Evolutionary conservation across 2,797 vertebrate genomes (phyloP), one percentile per base, ranked within the genome.

Genomic region (Glyptemys insculpta): DNA sequence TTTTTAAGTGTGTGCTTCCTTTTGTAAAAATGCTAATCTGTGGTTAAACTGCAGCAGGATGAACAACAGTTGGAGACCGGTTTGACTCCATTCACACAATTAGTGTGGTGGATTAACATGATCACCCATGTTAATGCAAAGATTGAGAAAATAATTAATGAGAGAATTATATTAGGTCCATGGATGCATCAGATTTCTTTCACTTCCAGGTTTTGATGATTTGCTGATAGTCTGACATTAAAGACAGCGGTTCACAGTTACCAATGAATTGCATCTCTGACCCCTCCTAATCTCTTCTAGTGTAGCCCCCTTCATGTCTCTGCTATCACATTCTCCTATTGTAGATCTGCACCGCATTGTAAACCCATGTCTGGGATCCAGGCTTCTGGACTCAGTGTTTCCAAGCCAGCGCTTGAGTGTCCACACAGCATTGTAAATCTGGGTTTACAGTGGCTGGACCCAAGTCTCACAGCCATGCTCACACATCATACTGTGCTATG

Each of bases 1-100:
- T 79, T 81, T 19, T 11, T 44, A 54, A 86, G 52, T n/a, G 4
- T 23, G 86, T 74, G 10, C 2, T 11, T 79, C 9, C 47, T 78
- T 72, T 85, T 50, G 1, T 0, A 0, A 27, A 62, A 74, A n/a
- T 52, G 29, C 2, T 37, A 52, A 11, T 8, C 19, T 29, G 27
- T 49, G 27, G 74, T 85, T 56, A 83, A 59, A 37, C 65, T 78
- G 47, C n/a, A 82, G 3, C 25, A 57, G 50, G 5, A 41, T 85
- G 25, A 57, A 5, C 29, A 12, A 2, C 23, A 0, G 56, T 65
- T 50, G 65, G 56, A 78, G 12, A 23, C 12, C 50, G 37, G 14
- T 81, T 87, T 29, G 79, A 47, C 9, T 88, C 47, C 65, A 41
- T 68, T 84, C 79, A 47, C 2, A 74, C 47, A 44, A 8, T 91